Percentiles rank a stretch among this genome's conserved stretches.
phyloP scores from a whole-genome alignment of 64 coral and sea anemone genomes.

The Astreopora myriophthalma region DNA sequence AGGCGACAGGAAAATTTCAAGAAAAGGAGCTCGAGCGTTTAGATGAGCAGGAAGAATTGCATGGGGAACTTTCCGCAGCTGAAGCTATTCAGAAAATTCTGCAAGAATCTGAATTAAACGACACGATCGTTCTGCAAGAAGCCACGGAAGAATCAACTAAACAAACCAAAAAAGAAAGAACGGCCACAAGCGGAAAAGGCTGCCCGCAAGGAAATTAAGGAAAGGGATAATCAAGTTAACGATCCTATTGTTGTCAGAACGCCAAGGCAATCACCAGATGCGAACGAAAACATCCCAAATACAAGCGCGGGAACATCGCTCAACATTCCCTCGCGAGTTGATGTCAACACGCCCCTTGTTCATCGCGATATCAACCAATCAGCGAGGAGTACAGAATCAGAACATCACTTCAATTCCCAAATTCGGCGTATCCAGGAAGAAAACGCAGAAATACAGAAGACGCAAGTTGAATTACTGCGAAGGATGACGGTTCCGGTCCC shows the following conservation, averaged over 20 bases:
- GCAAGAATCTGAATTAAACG: not conserved
- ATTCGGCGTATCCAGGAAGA: constrained; percentile 23
- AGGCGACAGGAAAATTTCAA: not conserved
- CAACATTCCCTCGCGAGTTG: not conserved
- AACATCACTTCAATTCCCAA: not conserved
- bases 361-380: not conserved
- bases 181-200: too few species aligned
- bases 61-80: too few species aligned
- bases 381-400: not conserved
- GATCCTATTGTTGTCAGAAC: not conserved
- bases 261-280: not conserved
- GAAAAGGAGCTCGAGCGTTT: too few species aligned
- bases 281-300: not conserved
- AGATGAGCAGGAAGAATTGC: too few species aligned
- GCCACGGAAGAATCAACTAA: not conserved
- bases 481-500: not conserved
- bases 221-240: not conserved
- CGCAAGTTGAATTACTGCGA: constrained; percentile 71
- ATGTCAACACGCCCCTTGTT: not conserved
- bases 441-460: constrained; percentile 63
- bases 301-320: not conserved
- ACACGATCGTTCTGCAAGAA: not conserved
- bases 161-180: not conserved
- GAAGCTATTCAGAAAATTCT: not conserved
- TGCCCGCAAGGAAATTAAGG: not conserved